Conservation (phyloP, 2,113 vertebrate species). For the Cygnus atratus region DNA sequence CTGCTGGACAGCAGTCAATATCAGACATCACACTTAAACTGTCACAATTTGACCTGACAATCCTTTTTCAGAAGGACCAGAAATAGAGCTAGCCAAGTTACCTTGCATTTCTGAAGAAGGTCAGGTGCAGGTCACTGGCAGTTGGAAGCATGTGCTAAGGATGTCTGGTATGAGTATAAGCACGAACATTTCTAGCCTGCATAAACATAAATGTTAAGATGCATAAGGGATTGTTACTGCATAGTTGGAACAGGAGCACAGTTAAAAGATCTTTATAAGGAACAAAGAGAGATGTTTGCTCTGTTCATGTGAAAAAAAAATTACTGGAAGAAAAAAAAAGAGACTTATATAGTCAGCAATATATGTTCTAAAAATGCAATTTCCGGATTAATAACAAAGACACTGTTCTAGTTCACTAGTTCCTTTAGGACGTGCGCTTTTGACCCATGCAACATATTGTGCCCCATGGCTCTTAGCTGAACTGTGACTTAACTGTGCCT, state of each 20-base stretch:
- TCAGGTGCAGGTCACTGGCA: not conserved
- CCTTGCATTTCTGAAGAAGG: constrained; percentile 40
- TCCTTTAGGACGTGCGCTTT: constrained; percentile 78
- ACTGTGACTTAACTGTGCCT: constrained; percentile 70
- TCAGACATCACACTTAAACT: constrained; percentile 56
- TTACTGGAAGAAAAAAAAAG: constrained; percentile 45
- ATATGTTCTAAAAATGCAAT: constrained; percentile 84
- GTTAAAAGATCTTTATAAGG: constrained; percentile 28
- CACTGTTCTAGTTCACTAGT: constrained; percentile 69
- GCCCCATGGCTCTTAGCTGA: constrained; percentile 81
- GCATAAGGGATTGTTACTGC: not conserved
- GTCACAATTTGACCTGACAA: constrained; percentile 59
- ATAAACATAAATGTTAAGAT: constrained; percentile 35
- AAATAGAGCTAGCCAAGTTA: constrained; percentile 49
- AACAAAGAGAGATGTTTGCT: constrained; percentile 55
- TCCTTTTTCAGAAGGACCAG: constrained; percentile 55
- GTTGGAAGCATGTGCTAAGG: constrained; percentile 10
- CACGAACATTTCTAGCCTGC: not conserved
- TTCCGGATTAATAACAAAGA: constrained; percentile 85
- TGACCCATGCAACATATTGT: constrained; percentile 82
- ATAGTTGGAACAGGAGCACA: not conserved
- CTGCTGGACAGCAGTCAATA: constrained; percentile 30
- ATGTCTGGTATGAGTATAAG: not conserved
- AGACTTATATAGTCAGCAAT: constrained; percentile 75
- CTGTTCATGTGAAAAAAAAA: constrained; percentile 62